Percentiles rank a stretch among this genome's conserved stretches.
Conservation (phyloP, 2,113 vertebrate species). For the Limnothrissa miodon region DNA sequence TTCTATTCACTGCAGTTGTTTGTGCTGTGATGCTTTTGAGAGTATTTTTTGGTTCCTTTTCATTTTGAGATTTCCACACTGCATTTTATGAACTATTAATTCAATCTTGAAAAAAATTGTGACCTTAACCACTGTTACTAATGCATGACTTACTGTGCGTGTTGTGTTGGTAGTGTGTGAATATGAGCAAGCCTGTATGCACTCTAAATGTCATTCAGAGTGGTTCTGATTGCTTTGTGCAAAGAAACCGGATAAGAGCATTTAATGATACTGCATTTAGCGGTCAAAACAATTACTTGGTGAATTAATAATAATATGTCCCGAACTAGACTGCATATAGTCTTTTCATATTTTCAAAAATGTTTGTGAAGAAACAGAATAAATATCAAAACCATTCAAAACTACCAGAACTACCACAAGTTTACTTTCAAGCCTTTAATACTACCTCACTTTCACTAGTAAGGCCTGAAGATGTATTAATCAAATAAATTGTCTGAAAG, state of each 20-base stretch:
- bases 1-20: neutral
- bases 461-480: neutral
- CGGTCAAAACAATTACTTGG: slow-evolving; percentile 32
- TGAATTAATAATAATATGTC: slow-evolving; percentile 24
- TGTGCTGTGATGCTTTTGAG: neutral
- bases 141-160: neutral
- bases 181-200: neutral
- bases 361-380: neutral
- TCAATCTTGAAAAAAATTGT: neutral
- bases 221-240: slow-evolving; percentile 17
- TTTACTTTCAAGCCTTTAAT: neutral
- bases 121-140: neutral
- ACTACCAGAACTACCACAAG: neutral
- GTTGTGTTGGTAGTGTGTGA: neutral
- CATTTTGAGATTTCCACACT: neutral
- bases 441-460: neutral
- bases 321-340: neutral
- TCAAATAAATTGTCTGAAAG: neutral
- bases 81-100: neutral
- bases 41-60: neutral
- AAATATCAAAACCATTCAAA: neutral
- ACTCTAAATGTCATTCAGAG: slow-evolving; percentile 27
- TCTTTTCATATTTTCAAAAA: neutral
- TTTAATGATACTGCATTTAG: slow-evolving; percentile 23
- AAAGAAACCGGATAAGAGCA: slow-evolving; percentile 33